These are phyloP conservation scores for Penelope pileata DNA, from an alignment of 2,113 vertebrate species.

Conservation along the genomic window DNA sequence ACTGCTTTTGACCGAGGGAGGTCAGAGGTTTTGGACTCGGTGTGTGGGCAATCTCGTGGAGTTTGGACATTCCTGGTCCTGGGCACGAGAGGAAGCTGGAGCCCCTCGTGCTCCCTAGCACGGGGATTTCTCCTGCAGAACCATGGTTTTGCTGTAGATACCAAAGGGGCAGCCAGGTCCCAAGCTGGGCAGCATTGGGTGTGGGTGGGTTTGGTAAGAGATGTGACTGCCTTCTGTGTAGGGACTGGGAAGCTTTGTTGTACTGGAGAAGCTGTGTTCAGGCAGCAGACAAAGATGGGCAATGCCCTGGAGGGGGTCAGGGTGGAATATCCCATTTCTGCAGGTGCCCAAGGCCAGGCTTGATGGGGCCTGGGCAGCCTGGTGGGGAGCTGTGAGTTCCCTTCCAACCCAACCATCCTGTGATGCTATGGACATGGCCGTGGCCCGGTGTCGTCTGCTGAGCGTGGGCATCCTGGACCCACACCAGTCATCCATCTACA, in stretches of 20 bases:
- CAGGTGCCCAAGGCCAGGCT: too few species aligned
- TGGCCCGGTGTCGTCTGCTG: not conserved
- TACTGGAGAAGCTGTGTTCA: rapidly evolving
- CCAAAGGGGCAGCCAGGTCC: not conserved
- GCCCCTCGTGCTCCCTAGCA: not conserved
- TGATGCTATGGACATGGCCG: too few species aligned
- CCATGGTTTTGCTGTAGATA: rapidly evolving
- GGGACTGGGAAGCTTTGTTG: not conserved
- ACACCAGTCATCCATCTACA: rapidly evolving
- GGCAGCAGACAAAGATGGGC: not conserved
- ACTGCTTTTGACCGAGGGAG: not conserved
- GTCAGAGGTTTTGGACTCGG: not conserved
- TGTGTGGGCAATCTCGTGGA: not conserved
- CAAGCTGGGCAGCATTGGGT: not conserved
- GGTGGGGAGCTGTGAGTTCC: too few species aligned
- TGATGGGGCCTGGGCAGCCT: too few species aligned
- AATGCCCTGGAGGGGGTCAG: rapidly evolving
- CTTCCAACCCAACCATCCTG: too few species aligned
- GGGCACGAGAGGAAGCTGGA: rapidly evolving
- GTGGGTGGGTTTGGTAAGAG: not conserved
- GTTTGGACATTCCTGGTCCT: not conserved
- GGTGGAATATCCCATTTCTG: not conserved
- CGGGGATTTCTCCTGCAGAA: not conserved
- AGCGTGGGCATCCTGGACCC: not conserved
- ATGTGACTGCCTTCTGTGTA: rapidly evolving